Conservation (phyloP, 2,113 vertebrate genomes). For the Micromys minutus region DNA sequence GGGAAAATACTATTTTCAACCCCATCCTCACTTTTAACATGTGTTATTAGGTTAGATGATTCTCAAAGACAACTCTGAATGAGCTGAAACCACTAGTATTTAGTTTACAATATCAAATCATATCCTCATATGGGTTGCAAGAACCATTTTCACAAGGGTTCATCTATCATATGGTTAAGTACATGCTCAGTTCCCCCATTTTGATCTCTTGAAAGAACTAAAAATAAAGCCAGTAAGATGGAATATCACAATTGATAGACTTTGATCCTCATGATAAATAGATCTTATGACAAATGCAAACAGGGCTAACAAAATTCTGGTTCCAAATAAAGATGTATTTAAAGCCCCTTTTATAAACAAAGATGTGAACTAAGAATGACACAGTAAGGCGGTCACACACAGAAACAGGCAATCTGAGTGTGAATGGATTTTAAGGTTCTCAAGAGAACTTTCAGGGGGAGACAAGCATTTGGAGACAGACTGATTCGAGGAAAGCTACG, state of each 20-base stretch:
- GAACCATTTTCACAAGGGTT: slow-evolving; percentile 26
- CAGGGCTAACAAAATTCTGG: slow-evolving; percentile 16
- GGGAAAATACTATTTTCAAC: slow-evolving; percentile 16
- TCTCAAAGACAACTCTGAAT: slow-evolving; percentile 3
- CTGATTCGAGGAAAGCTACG: neutral
- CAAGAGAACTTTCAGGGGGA: slow-evolving; percentile 22
- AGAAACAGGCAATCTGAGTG: neutral
- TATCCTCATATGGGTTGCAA: neutral
- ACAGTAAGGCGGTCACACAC: neutral
- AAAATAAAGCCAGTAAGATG: slow-evolving; percentile 61
- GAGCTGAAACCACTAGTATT: neutral
- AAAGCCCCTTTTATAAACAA: slow-evolving; percentile 20
- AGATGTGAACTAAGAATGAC: neutral
- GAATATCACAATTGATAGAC: slow-evolving; percentile 32
- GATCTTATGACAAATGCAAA: slow-evolving; percentile 21
- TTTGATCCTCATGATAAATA: neutral
- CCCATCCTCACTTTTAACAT: slow-evolving; percentile 18
- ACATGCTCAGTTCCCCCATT: neutral
- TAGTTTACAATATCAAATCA: slow-evolving; percentile 9
- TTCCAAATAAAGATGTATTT: slow-evolving; percentile 38
- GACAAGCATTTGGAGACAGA: slow-evolving; percentile 10
- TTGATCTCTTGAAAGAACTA: slow-evolving; percentile 24
- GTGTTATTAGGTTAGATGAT: slow-evolving; percentile 48
- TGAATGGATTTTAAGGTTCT: slow-evolving; percentile 12
- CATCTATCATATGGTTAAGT: neutral